Base-by-base conservation (phyloP, 92 coral and sea anemone genomes). In the Diadumene lineata region DNA sequence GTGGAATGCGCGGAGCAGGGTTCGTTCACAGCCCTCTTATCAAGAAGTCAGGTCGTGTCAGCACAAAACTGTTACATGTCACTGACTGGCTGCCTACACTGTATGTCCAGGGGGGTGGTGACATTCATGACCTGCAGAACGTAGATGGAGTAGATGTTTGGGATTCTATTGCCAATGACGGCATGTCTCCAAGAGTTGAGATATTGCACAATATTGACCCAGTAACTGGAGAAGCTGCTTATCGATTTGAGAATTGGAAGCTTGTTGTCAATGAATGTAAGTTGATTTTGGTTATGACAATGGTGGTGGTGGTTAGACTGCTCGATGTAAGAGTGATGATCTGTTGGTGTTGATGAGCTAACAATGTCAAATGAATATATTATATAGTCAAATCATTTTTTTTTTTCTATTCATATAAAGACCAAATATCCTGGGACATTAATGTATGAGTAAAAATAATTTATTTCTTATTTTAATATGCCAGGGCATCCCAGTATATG, bases 1-100 rank as follows among this genome's bases (percentile, higher is more conserved):
- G 97, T 24, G 97, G 97, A 50, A 70, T 91, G 17, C 88, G 92
- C 19, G 97, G 97, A 6, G 79, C 92, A 18, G 90, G 85, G 21
- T 91, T 91, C 70, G 58, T 91, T 8, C 97, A 91, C 76, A 91
- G 97, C 62, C 97, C 97, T 28, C 90, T 87, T 0, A 85, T 91
- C 46, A 56, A 74, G 16, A 28, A 81, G 0, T 69, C 82, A 32
- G 86, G 88, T 56, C 92, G 97, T 31, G 92, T 88, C 63, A 78
- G 88, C 90, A 87, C 86, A 79, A 84, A 91, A 16, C 66, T 91
- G 79, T 81, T 91, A 81, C 97, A 91, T 71, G 97, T 81, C 69
- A 83, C 88, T 8, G 97, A 91, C 81, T 91, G 97, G 97, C 78
- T 91, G 34, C 97, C 97, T 11, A 87, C 97, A 11, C 70, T 91